Evolutionary conservation across 2,113 vertebrate genomes (phyloP), one percentile per base, ranked within the genome.

Genomic region (Monopterus albus): DNA sequence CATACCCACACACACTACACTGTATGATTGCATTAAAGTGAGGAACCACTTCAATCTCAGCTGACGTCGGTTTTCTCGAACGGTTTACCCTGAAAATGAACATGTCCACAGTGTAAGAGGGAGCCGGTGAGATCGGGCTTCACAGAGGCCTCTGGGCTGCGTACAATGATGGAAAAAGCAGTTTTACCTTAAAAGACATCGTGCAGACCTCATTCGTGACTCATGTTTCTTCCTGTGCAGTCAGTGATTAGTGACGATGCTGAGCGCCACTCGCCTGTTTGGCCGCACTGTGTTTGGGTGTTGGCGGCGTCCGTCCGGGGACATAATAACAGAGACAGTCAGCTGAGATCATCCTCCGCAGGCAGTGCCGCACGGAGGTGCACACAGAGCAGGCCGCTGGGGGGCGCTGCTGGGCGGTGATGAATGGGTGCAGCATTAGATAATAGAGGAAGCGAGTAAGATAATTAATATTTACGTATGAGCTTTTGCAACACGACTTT

Each of bases 181-280:
- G 39, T 13, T 70, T 93, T 92, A 94, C 93, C 93, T 93, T 94
- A 60, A 94, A 92, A 79, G 92, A 94, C 93, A 94, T 93, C 58
- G 66, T 78, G 87, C 74, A 75, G 78, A 73, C 74, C 56, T 92
- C 85, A 93, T 12, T 56, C 70, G 84, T 86, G 88, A 90, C 78
- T 92, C 90, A 93, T 91, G 62, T 28, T 69, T 67, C 38, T 70
- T 49, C 51, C 69, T 13, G 59, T 49, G 69, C 68, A 72, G 58
- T 76, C 70, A 15, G n/a, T 83, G 78, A 86, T 87, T 82, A 86
- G 67, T 57, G 15, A 28, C 61, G 62, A 36, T 18, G 73, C 1
- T 43, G 67, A 72, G 60, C 59, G 26, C 61, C 63, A n/a, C 58
- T 62, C 26, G 69, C 26, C 57, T 65, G 63, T 78, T 87, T 72